A percentile compares a stretch with the other conserved stretches of the same genome.
phyloP scores from a whole-genome alignment of 2,797 vertebrate genomes.

The Oceanodroma leucorhoa region DNA sequence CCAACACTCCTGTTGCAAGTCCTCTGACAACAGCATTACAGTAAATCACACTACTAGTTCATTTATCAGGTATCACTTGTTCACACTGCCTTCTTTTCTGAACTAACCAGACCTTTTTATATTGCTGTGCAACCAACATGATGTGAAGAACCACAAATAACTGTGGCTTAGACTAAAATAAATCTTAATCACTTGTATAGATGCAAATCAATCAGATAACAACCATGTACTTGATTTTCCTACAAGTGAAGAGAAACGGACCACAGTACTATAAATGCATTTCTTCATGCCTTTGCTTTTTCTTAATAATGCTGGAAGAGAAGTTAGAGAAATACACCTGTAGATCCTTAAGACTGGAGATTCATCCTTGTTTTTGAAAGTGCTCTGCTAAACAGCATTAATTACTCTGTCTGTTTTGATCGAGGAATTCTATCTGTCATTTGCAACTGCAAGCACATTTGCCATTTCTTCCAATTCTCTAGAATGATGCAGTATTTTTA shows the following conservation, averaged over 20 bases:
- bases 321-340: neutral
- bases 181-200: neutral
- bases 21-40: neutral
- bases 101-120: neutral
- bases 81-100: neutral
- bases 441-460: neutral
- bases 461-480: neutral
- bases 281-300: neutral
- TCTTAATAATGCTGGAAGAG: neutral
- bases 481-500: neutral
- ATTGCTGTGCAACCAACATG: neutral
- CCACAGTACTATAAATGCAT: neutral
- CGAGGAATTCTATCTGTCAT: neutral
- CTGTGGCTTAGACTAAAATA: neutral
- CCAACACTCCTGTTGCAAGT: neutral
- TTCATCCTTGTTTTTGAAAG: neutral
- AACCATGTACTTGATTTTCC: fast-evolving
- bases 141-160: neutral
- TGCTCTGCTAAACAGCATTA: neutral
- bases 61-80: neutral
- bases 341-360: neutral
- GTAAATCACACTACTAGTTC: neutral
- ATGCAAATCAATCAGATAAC: neutral
- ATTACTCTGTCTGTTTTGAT: neutral
- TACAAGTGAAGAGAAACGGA: neutral